Percentiles rank a stretch among this genome's conserved stretches.
Evolutionary conservation across 2,888 invertebrate species (phyloP).

Genomic region (Clistopyga incitator): DNA sequence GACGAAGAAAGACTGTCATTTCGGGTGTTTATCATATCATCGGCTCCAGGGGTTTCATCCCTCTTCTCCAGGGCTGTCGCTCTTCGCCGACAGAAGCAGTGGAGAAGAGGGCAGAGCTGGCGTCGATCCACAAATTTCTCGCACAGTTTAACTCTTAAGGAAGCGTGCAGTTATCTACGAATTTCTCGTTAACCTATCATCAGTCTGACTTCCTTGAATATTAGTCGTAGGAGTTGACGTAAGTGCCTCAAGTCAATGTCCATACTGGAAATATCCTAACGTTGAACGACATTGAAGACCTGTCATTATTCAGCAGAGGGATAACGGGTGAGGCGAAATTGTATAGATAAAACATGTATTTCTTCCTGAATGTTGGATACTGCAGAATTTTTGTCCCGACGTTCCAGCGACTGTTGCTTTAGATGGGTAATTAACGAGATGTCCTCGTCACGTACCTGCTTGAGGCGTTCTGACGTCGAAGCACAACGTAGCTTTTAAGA

Average conservation of each 20-base stretch:
- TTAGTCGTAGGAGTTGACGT: slow-evolving; percentile 6
- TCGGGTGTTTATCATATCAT: slow-evolving; percentile 80
- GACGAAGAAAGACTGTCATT: slow-evolving; percentile 74
- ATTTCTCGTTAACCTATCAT: slow-evolving; percentile 50
- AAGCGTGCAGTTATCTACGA: slow-evolving; percentile 16
- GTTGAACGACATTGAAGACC: slow-evolving; percentile 1
- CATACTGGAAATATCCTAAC: neutral
- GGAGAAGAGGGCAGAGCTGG: slow-evolving; percentile 4
- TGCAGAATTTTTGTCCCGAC: neutral
- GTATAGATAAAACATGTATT: neutral
- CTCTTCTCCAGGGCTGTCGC: slow-evolving; percentile 41
- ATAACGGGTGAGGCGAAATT: neutral
- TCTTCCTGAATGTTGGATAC: neutral
- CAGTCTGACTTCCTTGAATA: slow-evolving; percentile 5
- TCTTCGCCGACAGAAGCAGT: slow-evolving; percentile 18
- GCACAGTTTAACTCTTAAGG: slow-evolving; percentile 40
- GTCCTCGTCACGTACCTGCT: neutral
- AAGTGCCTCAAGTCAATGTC: slow-evolving; percentile 7
- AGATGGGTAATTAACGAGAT: slow-evolving; percentile 18
- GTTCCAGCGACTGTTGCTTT: neutral
- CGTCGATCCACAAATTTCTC: slow-evolving; percentile 41
- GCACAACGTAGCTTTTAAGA: neutral
- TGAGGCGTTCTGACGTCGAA: neutral
- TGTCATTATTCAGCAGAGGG: neutral
- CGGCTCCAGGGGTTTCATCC: slow-evolving; percentile 69